These are phyloP conservation scores for Spilarctia lutea DNA, from an alignment of 2,888 invertebrate species.

Conservation along the genomic window DNA sequence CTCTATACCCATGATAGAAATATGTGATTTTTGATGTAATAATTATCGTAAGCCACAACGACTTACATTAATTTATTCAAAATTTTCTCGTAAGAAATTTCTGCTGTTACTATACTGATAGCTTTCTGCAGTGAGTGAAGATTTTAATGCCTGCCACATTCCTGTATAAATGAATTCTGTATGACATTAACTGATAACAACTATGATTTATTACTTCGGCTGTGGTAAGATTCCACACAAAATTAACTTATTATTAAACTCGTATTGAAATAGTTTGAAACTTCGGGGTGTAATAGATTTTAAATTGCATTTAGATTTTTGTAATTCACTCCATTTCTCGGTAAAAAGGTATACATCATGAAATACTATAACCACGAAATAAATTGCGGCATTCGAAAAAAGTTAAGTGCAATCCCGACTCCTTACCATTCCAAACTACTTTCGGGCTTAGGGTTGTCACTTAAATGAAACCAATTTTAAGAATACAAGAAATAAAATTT, in stretches of 20 bases:
- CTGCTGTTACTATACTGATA: background rate
- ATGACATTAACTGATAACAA: background rate
- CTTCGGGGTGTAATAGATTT: background rate
- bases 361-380: conserved; percentile 44
- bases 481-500: background rate
- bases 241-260: background rate
- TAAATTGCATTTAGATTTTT: background rate
- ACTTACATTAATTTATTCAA: no score
- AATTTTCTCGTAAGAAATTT: no score
- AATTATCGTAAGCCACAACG: no score
- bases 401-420: conserved; percentile 56
- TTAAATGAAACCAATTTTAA: background rate
- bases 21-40: no score
- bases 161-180: background rate
- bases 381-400: conserved; percentile 56
- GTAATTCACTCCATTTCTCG: background rate
- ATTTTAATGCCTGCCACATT: background rate
- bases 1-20: no score
- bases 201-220: background rate
- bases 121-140: background rate
- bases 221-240: background rate
- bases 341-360: conserved; percentile 49
- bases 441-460: conserved; percentile 34
- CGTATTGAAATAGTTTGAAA: no score
- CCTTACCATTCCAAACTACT: conserved; percentile 37